A percentile compares a stretch with the other conserved stretches of the same genome.
Evolutionary conservation across 2,888 invertebrate species (phyloP).

Genomic region (Sialis fuliginosa): DNA sequence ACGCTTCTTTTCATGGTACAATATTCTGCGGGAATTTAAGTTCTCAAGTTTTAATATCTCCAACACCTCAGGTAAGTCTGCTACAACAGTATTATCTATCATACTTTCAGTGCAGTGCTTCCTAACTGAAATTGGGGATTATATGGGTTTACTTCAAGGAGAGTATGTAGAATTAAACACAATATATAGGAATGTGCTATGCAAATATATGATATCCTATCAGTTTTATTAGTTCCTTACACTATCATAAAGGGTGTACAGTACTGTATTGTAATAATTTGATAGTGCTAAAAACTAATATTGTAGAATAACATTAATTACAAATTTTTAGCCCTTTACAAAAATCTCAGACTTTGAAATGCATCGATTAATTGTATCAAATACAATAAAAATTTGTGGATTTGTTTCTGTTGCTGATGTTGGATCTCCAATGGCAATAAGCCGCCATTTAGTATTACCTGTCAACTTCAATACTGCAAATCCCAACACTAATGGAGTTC

Average conservation of each 20-base stretch:
- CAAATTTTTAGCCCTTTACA: constrained; percentile 22
- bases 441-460: constrained; percentile 78
- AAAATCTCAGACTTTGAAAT: constrained; percentile 45
- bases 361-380: constrained; percentile 43
- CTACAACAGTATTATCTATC: neutral
- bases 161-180: too few relatives aligned
- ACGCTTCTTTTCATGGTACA: constrained; percentile 50
- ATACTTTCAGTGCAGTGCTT: neutral
- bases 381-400: constrained; percentile 67
- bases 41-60: constrained; percentile 53
- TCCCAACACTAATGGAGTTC: constrained; percentile 4
- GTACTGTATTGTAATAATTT: too few relatives aligned
- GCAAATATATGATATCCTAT: too few relatives aligned
- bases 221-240: too few relatives aligned
- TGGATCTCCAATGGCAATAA: constrained; percentile 79
- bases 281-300: too few relatives aligned
- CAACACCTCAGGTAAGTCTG: constrained; percentile 43
- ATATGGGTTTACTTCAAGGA: too few relatives aligned
- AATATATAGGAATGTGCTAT: too few relatives aligned
- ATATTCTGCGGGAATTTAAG: constrained; percentile 60
- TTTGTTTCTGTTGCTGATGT: constrained; percentile 78
- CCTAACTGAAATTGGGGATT: neutral
- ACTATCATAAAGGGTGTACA: too few relatives aligned
- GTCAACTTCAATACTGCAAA: constrained; percentile 31
- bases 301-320: too few relatives aligned